Evolutionary conservation across 2,113 vertebrate genomes (phyloP).

Genomic region (Willisornis vidua): DNA sequence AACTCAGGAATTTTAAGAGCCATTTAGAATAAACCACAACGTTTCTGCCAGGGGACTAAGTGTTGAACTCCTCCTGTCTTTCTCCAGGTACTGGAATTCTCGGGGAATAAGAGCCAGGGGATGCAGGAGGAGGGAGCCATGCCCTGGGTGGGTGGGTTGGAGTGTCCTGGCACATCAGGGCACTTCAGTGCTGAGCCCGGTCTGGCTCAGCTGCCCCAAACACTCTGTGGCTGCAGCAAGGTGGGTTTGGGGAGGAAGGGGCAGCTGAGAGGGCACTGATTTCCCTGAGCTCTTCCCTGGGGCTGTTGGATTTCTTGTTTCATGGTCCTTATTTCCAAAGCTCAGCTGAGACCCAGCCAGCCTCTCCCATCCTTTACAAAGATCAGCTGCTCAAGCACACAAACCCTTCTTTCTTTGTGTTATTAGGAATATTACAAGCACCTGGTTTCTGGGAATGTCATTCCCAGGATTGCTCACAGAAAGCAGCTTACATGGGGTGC

Average conservation of each 20-base stretch:
- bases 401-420: accelerated
- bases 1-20: background rate
- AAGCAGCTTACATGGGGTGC: background rate
- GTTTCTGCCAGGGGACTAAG: background rate
- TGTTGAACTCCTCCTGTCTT: background rate
- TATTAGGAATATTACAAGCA: background rate
- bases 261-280: background rate
- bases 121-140: background rate
- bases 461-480: background rate
- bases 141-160: too few species aligned
- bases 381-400: background rate
- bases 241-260: background rate
- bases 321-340: background rate
- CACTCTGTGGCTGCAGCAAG: accelerated
- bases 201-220: accelerated
- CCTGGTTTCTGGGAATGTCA: accelerated
- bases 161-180: background rate
- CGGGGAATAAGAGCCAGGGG: background rate
- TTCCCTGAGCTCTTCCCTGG: background rate
- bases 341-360: background rate
- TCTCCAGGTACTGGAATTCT: background rate
- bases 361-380: background rate
- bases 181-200: accelerated
- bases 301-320: background rate
- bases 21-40: background rate